phyloP scores from a whole-genome alignment of 2,797 vertebrate genomes.

The Lates japonicus region DNA sequence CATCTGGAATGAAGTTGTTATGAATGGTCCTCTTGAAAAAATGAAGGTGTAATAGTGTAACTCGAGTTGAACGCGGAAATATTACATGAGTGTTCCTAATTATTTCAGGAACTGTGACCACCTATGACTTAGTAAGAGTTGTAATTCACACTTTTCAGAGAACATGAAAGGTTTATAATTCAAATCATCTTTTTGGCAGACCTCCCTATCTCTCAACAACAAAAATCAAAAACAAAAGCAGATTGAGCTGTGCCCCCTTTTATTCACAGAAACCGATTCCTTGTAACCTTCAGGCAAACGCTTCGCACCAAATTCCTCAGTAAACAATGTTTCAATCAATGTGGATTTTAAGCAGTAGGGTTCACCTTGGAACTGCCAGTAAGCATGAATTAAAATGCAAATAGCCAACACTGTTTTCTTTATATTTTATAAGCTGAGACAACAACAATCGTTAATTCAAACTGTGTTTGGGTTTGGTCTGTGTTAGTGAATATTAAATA shows the following conservation, averaged over 20 bases:
- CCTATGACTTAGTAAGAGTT: background rate
- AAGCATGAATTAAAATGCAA: slow-evolving; percentile 1
- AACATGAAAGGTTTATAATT: slow-evolving; percentile 6
- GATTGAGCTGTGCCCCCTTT: slow-evolving; percentile 21
- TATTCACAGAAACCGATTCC: slow-evolving; percentile 25
- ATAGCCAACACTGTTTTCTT: background rate
- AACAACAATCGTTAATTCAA: background rate
- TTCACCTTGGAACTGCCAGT: slow-evolving; percentile 9
- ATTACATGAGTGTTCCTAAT: background rate
- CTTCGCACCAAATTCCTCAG: background rate
- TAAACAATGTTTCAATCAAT: slow-evolving; percentile 21
- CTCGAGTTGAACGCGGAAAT: background rate
- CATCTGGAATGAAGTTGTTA: slow-evolving; percentile 28
- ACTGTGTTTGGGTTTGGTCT: background rate
- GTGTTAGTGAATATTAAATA: background rate
- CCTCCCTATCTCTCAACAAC: background rate
- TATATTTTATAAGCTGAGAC: background rate
- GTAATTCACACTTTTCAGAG: background rate
- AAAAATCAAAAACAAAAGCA: slow-evolving; percentile 15
- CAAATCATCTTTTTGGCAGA: background rate
- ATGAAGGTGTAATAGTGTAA: background rate
- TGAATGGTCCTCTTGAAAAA: slow-evolving; percentile 2
- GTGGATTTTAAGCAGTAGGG: background rate
- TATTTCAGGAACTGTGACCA: background rate
- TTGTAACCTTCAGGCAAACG: slow-evolving; percentile 3